A percentile compares a stretch with the other conserved stretches of the same genome.
Conservation (phyloP, 1,140 invertebrate genomes). For the Drosophila kurseongensis region DNA sequence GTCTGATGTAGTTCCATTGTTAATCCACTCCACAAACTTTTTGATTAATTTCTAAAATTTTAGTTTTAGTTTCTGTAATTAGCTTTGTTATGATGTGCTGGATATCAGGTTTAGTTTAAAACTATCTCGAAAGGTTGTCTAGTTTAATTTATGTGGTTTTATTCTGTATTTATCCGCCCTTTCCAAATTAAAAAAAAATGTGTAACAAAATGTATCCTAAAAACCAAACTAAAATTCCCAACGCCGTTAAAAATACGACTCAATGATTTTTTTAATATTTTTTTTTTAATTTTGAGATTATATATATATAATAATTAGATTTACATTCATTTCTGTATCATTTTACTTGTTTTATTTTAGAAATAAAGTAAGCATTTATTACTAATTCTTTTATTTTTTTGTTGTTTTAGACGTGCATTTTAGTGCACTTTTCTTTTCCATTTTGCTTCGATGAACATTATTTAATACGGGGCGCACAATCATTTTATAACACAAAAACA, state of each 20-base stretch:
- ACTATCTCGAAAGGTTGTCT: too few relatives aligned
- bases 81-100: too few relatives aligned
- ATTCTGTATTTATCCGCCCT: too few relatives aligned
- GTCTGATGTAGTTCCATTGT: too few relatives aligned
- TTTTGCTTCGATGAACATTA: constrained; percentile 74
- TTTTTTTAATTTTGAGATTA: constrained; percentile 78
- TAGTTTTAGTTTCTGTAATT: too few relatives aligned
- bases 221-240: too few relatives aligned
- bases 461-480: constrained; percentile 69
- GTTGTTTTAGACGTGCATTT: constrained; percentile 68
- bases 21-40: too few relatives aligned
- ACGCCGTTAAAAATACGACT: neutral
- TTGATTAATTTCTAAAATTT: too few relatives aligned
- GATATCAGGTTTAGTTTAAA: too few relatives aligned
- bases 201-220: too few relatives aligned
- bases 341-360: constrained; percentile 83
- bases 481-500: constrained; percentile 77
- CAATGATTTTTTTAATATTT: constrained; percentile 48
- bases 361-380: constrained; percentile 84
- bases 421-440: constrained; percentile 57
- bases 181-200: too few relatives aligned
- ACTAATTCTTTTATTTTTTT: constrained; percentile 64
- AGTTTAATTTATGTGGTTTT: too few relatives aligned
- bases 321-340: constrained; percentile 79
- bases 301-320: constrained; percentile 82